Percentiles rank a stretch among this genome's conserved stretches.
phyloP scores from a whole-genome alignment of 2,797 vertebrate species.

The Neostethus bicornis region DNA sequence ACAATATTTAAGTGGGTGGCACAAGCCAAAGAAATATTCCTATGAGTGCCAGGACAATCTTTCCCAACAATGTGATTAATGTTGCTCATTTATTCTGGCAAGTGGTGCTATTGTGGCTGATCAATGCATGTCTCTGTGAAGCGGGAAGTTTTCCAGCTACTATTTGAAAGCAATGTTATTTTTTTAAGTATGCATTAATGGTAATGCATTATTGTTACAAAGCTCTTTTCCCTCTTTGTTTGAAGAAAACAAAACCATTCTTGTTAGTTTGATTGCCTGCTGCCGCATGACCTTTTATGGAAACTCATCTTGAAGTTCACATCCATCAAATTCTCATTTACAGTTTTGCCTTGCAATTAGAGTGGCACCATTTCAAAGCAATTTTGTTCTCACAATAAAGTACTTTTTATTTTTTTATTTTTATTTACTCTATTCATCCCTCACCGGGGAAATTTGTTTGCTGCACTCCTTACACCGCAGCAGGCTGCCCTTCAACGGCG shows the following conservation, averaged over 20 bases:
- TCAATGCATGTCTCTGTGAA: neutral
- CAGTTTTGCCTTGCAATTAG: constrained; percentile 49
- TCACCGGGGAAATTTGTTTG: no score
- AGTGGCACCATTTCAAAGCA: constrained; percentile 44
- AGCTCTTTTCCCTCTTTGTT: neutral
- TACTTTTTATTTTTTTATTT: no score
- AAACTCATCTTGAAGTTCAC: constrained; percentile 56
- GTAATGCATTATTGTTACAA: neutral
- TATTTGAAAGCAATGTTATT: constrained; percentile 15
- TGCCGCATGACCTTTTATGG: constrained; percentile 56
- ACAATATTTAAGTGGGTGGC: constrained; percentile 6
- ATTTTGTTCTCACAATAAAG: constrained; percentile 23
- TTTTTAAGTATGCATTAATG: constrained; percentile 7
- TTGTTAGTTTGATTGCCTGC: constrained; percentile 51
- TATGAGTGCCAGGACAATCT: neutral
- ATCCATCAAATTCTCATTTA: constrained; percentile 67
- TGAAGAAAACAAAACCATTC: constrained; percentile 12
- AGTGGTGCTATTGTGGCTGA: neutral
- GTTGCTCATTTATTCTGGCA: neutral
- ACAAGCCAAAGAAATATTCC: constrained; percentile 6
- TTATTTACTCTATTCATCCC: no score
- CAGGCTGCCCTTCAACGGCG: no score
- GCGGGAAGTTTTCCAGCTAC: constrained; percentile 10
- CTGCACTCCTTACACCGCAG: no score
- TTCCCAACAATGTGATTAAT: neutral